Conservation (phyloP, 1,140 invertebrate species). For the Calephelis nemesis region DNA sequence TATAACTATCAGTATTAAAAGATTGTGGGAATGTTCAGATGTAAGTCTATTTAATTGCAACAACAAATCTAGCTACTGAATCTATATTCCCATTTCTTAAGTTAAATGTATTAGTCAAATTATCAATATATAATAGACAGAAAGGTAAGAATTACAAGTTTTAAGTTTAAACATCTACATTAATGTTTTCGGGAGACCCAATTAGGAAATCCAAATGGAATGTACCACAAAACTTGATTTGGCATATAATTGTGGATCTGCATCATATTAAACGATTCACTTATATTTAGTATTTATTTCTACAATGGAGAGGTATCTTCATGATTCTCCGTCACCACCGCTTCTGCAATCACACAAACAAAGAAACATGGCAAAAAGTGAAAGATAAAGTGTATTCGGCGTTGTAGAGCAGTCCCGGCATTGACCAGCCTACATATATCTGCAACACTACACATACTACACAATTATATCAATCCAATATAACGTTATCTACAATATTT, state of each 20-base stretch:
- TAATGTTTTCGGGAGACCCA: not conserved
- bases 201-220: not conserved
- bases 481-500: slow-evolving; percentile 7
- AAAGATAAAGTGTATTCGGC: slow-evolving; percentile 38
- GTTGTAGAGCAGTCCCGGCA: slow-evolving; percentile 52
- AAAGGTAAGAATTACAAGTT: too few species aligned
- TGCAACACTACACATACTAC: slow-evolving; percentile 66
- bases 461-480: slow-evolving; percentile 16
- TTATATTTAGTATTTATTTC: slow-evolving; percentile 49
- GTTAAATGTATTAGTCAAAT: too few species aligned
- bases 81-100: too few species aligned
- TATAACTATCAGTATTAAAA: too few species aligned
- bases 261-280: slow-evolving; percentile 32
- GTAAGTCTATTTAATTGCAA: too few species aligned
- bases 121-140: too few species aligned
- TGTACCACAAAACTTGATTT: slow-evolving; percentile 18
- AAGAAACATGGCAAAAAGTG: slow-evolving; percentile 67
- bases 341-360: slow-evolving; percentile 72
- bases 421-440: slow-evolving; percentile 57
- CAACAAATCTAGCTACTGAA: too few species aligned
- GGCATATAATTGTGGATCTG: slow-evolving; percentile 37
- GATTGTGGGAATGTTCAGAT: too few species aligned
- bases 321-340: slow-evolving; percentile 36
- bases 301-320: slow-evolving; percentile 55
- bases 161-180: too few species aligned